phyloP scores from a whole-genome alignment of 1,140 invertebrate genomes.

The Drosophila kanapiae region DNA sequence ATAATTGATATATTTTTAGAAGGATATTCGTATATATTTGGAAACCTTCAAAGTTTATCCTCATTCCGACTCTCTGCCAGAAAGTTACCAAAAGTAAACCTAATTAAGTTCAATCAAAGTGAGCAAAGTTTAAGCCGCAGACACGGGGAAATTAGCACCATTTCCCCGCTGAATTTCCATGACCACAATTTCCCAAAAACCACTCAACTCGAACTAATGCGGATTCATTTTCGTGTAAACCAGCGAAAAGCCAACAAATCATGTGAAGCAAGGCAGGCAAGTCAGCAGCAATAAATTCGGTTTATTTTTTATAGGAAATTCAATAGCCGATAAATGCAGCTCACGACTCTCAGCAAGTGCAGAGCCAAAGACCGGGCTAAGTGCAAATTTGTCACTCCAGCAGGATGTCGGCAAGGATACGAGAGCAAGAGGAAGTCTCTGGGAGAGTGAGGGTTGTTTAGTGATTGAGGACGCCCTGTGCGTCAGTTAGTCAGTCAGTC shows the following conservation, averaged over 20 bases:
- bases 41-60: not conserved
- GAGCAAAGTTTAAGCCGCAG: constrained; percentile 51
- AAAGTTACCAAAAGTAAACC: constrained; percentile 24
- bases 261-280: constrained; percentile 5
- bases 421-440: not conserved
- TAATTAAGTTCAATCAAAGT: constrained; percentile 65
- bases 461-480: constrained; percentile 30
- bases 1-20: too few species aligned
- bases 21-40: not conserved
- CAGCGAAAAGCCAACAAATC: constrained; percentile 52
- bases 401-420: constrained; percentile 51
- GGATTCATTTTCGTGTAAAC: constrained; percentile 72
- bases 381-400: constrained; percentile 71
- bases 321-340: constrained; percentile 74
- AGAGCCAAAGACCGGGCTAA: constrained; percentile 33
- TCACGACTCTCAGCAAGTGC: constrained; percentile 78
- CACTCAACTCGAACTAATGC: constrained; percentile 70
- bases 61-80: too few species aligned
- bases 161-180: constrained; percentile 46
- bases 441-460: not conserved
- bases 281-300: constrained; percentile 55
- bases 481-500: constrained; percentile 57
- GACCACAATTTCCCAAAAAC: constrained; percentile 29
- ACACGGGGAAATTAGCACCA: constrained; percentile 65
- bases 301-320: constrained; percentile 55